Conservation (phyloP, 2,113 vertebrate species). For the Pyxicephalus adspersus region DNA sequence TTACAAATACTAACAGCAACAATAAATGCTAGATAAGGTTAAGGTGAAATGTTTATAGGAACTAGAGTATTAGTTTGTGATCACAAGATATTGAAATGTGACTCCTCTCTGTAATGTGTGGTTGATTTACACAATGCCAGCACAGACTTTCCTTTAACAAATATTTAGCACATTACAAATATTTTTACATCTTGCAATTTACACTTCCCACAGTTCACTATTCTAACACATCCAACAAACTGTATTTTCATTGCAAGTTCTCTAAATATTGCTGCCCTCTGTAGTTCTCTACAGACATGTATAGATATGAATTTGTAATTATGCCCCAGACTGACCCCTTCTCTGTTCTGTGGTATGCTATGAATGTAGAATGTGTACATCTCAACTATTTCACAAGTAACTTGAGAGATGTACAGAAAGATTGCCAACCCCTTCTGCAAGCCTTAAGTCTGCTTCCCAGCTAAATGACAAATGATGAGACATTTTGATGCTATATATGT, state of each 20-base stretch:
- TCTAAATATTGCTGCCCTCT: neutral
- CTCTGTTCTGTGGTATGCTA: slow-evolving; percentile 18
- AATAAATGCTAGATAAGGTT: too few relatives aligned
- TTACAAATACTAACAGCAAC: too few relatives aligned
- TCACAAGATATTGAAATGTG: neutral
- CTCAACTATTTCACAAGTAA: slow-evolving; percentile 51
- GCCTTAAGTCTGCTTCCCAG: neutral
- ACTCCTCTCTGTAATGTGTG: neutral
- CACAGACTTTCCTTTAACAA: slow-evolving; percentile 30
- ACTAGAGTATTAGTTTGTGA: too few relatives aligned
- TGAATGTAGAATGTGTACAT: slow-evolving; percentile 55
- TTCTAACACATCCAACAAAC: slow-evolving; percentile 11
- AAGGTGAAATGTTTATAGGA: too few relatives aligned
- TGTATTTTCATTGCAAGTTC: neutral
- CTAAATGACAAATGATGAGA: neutral
- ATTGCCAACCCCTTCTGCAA: slow-evolving; percentile 37
- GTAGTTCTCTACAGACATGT: neutral
- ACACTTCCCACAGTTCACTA: slow-evolving; percentile 7
- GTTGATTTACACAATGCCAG: neutral
- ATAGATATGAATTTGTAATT: slow-evolving; percentile 10
- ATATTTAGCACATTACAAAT: slow-evolving; percentile 19
- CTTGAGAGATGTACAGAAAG: slow-evolving; percentile 26
- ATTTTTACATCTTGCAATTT: slow-evolving; percentile 25
- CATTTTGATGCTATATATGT: too few relatives aligned
- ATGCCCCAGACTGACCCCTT: slow-evolving; percentile 42